Evolutionary conservation across 2,797 vertebrate species (phyloP).

Genomic region (Myioborus melanocephalus): DNA sequence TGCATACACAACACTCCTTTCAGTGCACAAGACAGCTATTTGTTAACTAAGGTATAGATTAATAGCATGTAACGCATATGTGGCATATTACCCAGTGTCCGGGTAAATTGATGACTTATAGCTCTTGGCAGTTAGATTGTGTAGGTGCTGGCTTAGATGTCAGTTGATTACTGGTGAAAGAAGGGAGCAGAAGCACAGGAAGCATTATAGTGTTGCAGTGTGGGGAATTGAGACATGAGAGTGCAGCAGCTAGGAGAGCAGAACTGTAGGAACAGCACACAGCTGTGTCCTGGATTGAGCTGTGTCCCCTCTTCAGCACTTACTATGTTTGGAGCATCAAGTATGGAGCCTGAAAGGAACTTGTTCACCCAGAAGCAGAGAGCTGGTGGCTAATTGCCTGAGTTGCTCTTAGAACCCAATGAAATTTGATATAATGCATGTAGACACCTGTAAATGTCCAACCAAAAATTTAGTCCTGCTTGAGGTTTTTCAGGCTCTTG

Average conservation of each 20-base stretch:
- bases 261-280: neutral
- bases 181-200: neutral
- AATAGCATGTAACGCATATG: neutral
- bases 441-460: neutral
- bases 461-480: neutral
- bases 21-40: neutral
- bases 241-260: neutral
- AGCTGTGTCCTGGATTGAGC: fast-evolving
- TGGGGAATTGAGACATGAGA: neutral
- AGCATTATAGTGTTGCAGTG: neutral
- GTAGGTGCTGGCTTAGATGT: neutral
- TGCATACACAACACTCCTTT: neutral
- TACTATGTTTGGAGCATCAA: neutral
- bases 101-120: neutral
- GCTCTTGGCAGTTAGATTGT: neutral
- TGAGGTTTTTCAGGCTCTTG: neutral
- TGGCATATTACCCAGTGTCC: neutral
- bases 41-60: neutral
- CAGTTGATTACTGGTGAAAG: neutral
- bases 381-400: neutral
- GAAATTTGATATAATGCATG: neutral
- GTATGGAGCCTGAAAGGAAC: neutral
- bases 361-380: neutral
- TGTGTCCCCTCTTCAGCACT: neutral
- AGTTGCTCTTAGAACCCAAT: neutral